These are phyloP conservation scores for Murina feae DNA, from an alignment of 2,113 vertebrate genomes.

Conservation along the genomic window DNA sequence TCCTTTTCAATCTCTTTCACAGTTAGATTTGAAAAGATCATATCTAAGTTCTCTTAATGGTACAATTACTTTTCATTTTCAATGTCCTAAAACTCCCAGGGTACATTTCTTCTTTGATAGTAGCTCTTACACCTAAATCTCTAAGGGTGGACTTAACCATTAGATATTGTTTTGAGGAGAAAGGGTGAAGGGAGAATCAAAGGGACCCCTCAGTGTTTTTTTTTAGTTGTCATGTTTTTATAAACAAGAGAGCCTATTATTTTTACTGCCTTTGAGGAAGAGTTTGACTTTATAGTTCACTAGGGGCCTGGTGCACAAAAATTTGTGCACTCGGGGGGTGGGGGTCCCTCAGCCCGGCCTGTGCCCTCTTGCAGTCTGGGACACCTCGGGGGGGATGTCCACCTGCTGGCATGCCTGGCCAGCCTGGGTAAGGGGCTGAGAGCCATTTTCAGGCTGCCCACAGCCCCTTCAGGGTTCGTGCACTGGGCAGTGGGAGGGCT, in stretches of 20 bases:
- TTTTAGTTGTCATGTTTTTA: background rate
- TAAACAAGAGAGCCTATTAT: background rate
- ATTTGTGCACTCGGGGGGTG: too few species aligned
- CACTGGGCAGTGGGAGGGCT: too few species aligned
- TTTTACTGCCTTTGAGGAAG: background rate
- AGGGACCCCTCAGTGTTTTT: background rate
- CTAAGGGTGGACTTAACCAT: background rate
- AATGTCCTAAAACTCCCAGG: background rate
- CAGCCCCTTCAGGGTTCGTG: too few species aligned
- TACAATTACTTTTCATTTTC: background rate
- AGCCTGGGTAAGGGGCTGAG: too few species aligned
- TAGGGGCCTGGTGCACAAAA: too few species aligned
- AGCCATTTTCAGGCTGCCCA: too few species aligned
- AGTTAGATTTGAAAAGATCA: background rate
- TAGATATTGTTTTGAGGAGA: background rate
- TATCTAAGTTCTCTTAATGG: background rate
- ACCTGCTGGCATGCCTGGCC: too few species aligned
- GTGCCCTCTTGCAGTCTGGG: too few species aligned
- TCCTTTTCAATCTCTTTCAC: background rate
- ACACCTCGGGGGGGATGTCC: too few species aligned
- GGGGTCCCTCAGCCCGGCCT: too few species aligned
- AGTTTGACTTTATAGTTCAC: background rate
- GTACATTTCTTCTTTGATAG: background rate
- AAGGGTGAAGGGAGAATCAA: background rate
- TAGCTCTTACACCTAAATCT: background rate